Evolutionary conservation across 2,888 invertebrate species (phyloP), one percentile per base, ranked within the genome.

Genomic region (Deroplatys truncata): DNA sequence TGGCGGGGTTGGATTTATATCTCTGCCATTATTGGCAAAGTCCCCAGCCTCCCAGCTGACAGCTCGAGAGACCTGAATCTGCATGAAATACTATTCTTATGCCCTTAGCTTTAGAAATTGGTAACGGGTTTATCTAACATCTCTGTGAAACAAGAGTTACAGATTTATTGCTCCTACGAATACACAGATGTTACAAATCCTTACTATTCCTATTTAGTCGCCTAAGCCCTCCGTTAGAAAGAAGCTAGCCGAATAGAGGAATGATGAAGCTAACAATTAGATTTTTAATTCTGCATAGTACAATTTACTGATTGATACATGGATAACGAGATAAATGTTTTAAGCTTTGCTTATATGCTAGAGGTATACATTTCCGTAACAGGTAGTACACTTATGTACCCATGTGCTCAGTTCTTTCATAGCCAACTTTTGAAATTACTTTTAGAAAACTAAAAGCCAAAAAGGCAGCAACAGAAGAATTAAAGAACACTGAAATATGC

Each of bases 11-110:
- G 83, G 83, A 87, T 87, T 87, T 87, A 87, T 87, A n/a, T 87
- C 87, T 87, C 83, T 31, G 43, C 87, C 83, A 87, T 90, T 90
- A 90, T 90, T 90, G 90, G 86, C 90, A 88, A 88, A 85, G 72
- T 90, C 89, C 56, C 86, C 35, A 29, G 89, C 85, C 43, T 89
- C 89, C n/a, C 87, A 82, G 82, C 82, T 87, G 87, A 87, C 87
- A 87, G 87, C 83, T 87, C 25, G 56, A 72, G 56, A 72, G 56
- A 72, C 56, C 56, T 72, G 87, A 87, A 87, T 82, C 83, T 87
- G 43, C 87, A 83, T 87, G 87, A 87, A 87, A 87, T 87, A 87
- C 35, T 87, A 35, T 87, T 82, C 56, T 72, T 72, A 72, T 72
- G 56, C 56, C 56, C 56, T 72, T 72, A 72, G 56, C 56, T 72